Base-by-base conservation (phyloP, 2,797 vertebrate genomes). In the Poeciliopsis infans region DNA sequence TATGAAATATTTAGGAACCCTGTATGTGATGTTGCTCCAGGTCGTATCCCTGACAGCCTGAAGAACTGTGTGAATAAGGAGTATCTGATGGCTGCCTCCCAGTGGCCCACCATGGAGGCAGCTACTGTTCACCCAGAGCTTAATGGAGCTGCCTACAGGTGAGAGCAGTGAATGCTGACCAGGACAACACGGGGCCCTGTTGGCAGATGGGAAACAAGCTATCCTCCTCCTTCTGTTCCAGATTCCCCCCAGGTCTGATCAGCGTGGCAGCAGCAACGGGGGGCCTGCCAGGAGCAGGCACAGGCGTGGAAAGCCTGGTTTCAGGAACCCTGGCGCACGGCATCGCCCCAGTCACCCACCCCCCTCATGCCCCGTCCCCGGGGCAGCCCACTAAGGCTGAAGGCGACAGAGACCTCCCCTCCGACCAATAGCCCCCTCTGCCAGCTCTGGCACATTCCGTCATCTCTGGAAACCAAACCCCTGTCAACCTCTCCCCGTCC, bases 51-150 rank as follows among this genome's bases (percentile, higher is more conserved):
- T 47, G 97, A 98, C 84, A 96, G 95, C 88, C 94, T 98, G 94
- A 97, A 97, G 94, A 98, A 98, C 94, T 98, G 97, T 86, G 97
- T 98, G 92, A 98, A 98, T 93, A 98, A 98, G 94, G 97, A 98
- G 86, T 98, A 98, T 90, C 96, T 98, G 93, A 95, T 97, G 95
- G 94, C 97, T 75, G 96, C 97, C 72, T 96, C 97, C 85, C 97
- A 97, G 92, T 98, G 97, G 97, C 94, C 97, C 69, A 94, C 93
- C 93, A 97, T 98, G 93, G 97, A 98, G 88, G 95, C 97, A 55
- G 95, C 97, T 83, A 78, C 96, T 57, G 96, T 98, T 84, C 97
- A 98, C 92, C 95, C 97, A 75, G 97, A 98, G 86, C 97, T 98
- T 70, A 98, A 98, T 0, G 97, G 97, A 92, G 96, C 96, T 87